Base-by-base conservation (phyloP, 2,113 vertebrate genomes). In the Pipa parva region DNA sequence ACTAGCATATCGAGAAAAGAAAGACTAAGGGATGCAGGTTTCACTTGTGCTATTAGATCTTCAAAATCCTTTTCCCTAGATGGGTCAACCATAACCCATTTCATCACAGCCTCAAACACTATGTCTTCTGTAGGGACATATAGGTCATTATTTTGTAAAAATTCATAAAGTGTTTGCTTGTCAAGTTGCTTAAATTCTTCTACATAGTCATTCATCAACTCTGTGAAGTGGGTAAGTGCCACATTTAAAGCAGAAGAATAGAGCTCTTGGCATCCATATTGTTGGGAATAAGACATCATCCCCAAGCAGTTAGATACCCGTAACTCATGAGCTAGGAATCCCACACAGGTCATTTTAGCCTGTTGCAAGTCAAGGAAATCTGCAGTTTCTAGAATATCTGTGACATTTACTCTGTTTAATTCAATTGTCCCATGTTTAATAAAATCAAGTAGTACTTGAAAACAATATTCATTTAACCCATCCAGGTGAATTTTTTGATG, bases 271-370 rank as follows among this genome's bases (percentile, higher is more conserved):
- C 87, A 92, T 36, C 85, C 86, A 39, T 88, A 85, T 9, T 79
- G 84, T 85, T 87, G 89, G 0, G 91, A 83, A 10, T 91, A 94
- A 7, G 72, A 77, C 90, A 92, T 87, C 81, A 93, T 83, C 45
- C 90, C 86, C 76, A 95, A 71, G 71, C 93, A 94, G 78, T 94
- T 95, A 45, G 81, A 89, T 27, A 92, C 72, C 24, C 91, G 90
- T 57, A 95, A 76, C 75, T 94, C 88, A 25, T 93, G 75, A 72
- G 92, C 88, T 63, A 95, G 77, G 66, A 93, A 95, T 63, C 89
- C 90, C 73, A 90, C 88, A 72, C 93, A 95, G 33, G 90, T 64
- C 26, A 89, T 69, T 54, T 82, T 87, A 63, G 89, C 89, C 54
- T 57, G 71, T 25, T 91, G 88, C 15, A 95, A 73, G 57, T 89